Base-by-base conservation (phyloP, 2,888 invertebrate genomes). In the Synergus japonicus region DNA sequence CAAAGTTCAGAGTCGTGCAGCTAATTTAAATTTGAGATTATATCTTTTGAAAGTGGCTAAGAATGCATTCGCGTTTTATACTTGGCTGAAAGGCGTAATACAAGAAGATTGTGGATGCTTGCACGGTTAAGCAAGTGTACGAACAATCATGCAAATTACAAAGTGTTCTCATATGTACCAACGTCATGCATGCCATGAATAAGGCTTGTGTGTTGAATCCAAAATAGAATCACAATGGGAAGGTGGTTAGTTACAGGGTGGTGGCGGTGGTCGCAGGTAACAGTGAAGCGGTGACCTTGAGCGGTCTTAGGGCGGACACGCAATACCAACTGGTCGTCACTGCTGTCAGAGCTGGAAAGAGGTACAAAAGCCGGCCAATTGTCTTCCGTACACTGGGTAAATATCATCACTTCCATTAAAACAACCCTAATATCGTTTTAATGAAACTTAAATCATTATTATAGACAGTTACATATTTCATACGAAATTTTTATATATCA, bases 261-360 rank as follows among this genome's bases (percentile, higher is more conserved):
- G 97, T 97, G 93, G 94, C 96, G 94, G 96, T 97, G 92, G 97
- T 97, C 92, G 97, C 97, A 88, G 97, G 97, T 87, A 97, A 97
- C 93, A 96, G 96, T 83, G 97, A 97, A 92, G 97, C 97, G 84
- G 96, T 97, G 87, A 96, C 96, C 85, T 93, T 97, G 90, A 96
- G 95, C 91, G 96, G 96, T 69, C 93, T 97, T 84, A 95, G 96
- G 90, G 96, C 97, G 37, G 96, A 97, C 92, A 97, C 97, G 41
- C 97, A 97, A 93, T 97, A 97, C 92, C 97, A 97, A 88, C 94
- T 97, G 83, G 96, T 96, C 3, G 97, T 97, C 77, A 96, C 97
- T 82, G 97, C 97, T 78, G 95, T 97, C 83, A 95, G 96, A 94
- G 95, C 95, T 87, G 96, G 97, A 81, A 96, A 95, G 89, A 96